Conservation (phyloP, 2,797 vertebrate genomes). For the Delichon dasypus region DNA sequence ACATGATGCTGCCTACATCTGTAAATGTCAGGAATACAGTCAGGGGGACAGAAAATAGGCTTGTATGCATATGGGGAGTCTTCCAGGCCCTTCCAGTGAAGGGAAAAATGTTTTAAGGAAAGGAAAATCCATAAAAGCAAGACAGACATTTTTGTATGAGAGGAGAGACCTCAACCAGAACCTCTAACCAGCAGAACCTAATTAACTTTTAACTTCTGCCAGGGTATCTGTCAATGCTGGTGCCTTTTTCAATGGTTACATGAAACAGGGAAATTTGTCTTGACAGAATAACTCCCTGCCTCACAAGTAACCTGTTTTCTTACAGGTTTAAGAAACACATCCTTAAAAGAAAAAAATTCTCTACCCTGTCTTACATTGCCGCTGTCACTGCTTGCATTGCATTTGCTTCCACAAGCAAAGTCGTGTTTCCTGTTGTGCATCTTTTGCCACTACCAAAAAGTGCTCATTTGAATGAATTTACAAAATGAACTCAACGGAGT, state of each 20-base stretch:
- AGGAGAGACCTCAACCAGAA: background rate
- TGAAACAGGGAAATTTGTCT: background rate
- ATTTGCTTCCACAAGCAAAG: background rate
- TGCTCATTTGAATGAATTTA: background rate
- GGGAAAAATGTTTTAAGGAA: background rate
- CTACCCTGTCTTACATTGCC: background rate
- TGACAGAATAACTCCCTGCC: background rate
- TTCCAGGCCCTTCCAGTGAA: background rate
- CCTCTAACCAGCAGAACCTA: background rate
- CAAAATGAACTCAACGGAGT: background rate
- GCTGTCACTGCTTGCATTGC: background rate
- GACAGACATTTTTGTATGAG: background rate
- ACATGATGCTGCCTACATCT: background rate
- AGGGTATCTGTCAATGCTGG: background rate
- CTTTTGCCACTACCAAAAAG: background rate
- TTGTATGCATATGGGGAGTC: fast-evolving
- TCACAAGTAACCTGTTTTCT: background rate
- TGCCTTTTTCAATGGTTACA: background rate
- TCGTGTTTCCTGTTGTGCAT: background rate
- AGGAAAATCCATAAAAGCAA: background rate
- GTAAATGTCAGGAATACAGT: background rate
- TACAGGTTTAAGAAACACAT: background rate
- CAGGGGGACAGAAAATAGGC: background rate
- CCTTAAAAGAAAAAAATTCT: background rate
- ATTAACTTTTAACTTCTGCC: background rate